phyloP scores from a whole-genome alignment of 2,888 invertebrate genomes.

The Drosophila nr. fundita region DNA sequence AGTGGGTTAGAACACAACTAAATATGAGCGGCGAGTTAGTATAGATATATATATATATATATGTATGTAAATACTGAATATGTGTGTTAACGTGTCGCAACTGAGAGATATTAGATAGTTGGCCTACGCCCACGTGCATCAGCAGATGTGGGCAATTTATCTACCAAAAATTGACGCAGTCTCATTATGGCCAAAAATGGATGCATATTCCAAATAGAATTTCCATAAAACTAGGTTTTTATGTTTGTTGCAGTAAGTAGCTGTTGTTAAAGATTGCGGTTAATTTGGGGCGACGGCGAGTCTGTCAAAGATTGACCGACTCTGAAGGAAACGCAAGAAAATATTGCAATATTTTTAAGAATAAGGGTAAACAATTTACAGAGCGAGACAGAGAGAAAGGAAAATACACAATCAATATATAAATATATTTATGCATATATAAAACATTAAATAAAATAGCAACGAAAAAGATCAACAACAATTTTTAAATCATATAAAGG shows the following conservation, averaged over 20 bases:
- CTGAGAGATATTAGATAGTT: constrained; percentile 43
- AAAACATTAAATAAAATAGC: constrained; percentile 50
- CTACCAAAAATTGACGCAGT: constrained; percentile 55
- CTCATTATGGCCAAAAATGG: constrained; percentile 52
- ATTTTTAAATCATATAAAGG: constrained; percentile 46
- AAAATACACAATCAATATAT: constrained; percentile 32
- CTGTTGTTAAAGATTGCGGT: constrained; percentile 32
- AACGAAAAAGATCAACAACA: constrained; percentile 37
- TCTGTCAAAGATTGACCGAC: constrained; percentile 45
- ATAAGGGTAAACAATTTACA: constrained; percentile 31
- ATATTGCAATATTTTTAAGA: constrained; percentile 29
- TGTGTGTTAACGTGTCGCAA: constrained; percentile 5
- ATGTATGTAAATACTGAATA: background rate
- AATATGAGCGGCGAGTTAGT: background rate
- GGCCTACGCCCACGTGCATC: constrained; percentile 44
- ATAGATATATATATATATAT: background rate
- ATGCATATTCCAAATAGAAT: constrained; percentile 32
- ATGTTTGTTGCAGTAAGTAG: constrained; percentile 25
- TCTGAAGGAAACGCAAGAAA: constrained; percentile 11
- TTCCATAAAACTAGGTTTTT: constrained; percentile 30
- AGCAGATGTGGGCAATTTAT: constrained; percentile 50
- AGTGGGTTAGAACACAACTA: constrained; percentile 42
- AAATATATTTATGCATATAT: background rate
- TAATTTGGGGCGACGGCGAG: constrained; percentile 65
- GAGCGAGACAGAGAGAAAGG: background rate